phyloP scores from a whole-genome alignment of 35 echinoderm and acorn worm genomes.

The Anneissia japonica region DNA sequence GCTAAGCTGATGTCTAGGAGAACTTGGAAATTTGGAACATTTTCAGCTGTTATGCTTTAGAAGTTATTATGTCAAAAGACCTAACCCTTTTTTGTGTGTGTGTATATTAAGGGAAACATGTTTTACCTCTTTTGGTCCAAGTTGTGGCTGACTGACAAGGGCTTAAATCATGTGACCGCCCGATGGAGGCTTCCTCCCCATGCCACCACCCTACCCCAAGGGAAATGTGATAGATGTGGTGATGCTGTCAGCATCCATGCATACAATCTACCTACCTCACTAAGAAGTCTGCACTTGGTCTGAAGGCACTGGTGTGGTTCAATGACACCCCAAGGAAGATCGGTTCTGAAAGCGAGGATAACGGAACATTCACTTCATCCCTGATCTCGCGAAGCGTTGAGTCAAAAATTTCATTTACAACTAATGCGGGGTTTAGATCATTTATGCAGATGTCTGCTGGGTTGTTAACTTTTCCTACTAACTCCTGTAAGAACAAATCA shows the following conservation, averaged over 20 bases:
- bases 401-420: slow-evolving; percentile 59
- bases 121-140: too few relatives aligned
- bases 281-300: slow-evolving; percentile 78
- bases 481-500: slow-evolving; percentile 45
- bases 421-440: slow-evolving; percentile 26
- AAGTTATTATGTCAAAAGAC: too few relatives aligned
- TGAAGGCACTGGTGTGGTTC: slow-evolving; percentile 73
- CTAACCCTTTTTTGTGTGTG: too few relatives aligned
- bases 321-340: slow-evolving; percentile 62
- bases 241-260: not conserved
- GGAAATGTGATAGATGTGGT: not conserved
- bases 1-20: too few relatives aligned
- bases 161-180: too few relatives aligned
- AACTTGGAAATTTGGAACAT: too few relatives aligned
- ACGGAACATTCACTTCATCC: slow-evolving; percentile 86
- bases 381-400: slow-evolving; percentile 70
- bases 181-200: not conserved
- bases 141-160: too few relatives aligned
- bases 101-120: too few relatives aligned
- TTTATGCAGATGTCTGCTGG: slow-evolving; percentile 44
- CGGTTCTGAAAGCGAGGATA: slow-evolving; percentile 46
- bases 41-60: too few relatives aligned
- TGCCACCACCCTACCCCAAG: too few relatives aligned
- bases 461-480: slow-evolving; percentile 33
- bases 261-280: slow-evolving; percentile 49